Base-by-base conservation (phyloP, 1,140 invertebrate species). In the Thalassaphorura encarpata region DNA sequence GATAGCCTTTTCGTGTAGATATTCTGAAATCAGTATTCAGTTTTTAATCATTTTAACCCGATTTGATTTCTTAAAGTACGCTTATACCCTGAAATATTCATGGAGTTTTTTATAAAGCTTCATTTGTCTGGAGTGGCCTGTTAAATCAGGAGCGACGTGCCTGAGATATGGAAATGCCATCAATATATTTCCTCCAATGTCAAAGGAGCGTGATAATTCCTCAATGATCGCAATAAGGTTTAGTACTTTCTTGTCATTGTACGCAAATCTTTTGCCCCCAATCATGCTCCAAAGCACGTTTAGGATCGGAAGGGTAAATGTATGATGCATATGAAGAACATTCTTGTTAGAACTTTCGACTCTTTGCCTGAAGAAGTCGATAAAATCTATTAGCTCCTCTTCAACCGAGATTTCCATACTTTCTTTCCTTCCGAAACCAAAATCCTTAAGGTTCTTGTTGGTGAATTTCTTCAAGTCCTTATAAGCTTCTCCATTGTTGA, bases 161-260 rank as follows among this genome's bases (percentile, higher is more conserved):
- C 63, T 51, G 1, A 65, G 50, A 36, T 58, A 60, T n/a, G 63
- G 60, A 59, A 60, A 65, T n/a, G 63, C 63, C 60, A 62, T 62
- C 16, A 62, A 31, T 43, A 65, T 65, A 39, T 65, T 62, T 29
- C 60, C 63, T 41, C 56, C 60, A 27, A 65, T 58, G 31, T 56
- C 53, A 48, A 54, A 59, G 13, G 28, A 50, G 16, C 45, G 53
- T 2, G 63, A 62, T 5, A 65, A 27, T 36, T 62, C 63, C 27
- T 62, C 60, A 3, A 65, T 54, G 18, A 45, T 54, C 11, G n/a
- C 24, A 42, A 65, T 60, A 15, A 65, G 52, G 23, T 42, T n/a
- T 29, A 23, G 52, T 3, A 65, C 54, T 39, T 58, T 61, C 26
- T 60, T 33, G 41, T 65, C 59, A 43, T 62, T 58, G 21, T 65